Conservation (phyloP, 1,140 invertebrate species). For the Heliconius hermathena region DNA sequence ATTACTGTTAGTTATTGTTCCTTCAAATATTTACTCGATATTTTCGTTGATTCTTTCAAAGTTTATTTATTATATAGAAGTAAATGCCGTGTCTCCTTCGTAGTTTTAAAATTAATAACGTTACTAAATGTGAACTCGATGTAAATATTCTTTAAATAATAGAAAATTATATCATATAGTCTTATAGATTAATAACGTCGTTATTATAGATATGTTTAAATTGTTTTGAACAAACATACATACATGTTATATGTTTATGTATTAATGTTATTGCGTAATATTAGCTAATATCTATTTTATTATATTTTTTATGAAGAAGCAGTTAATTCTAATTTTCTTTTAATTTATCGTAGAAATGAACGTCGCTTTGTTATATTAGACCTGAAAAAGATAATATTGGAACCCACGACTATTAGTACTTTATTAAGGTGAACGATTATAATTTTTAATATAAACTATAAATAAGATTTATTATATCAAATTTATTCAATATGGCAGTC, state of each 20-base stretch:
- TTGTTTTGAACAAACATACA: slow-evolving; percentile 44
- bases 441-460: no score
- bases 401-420: no score
- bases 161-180: slow-evolving; percentile 35
- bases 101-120: slow-evolving; percentile 29
- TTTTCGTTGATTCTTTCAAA: slow-evolving; percentile 17
- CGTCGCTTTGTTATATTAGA: no score
- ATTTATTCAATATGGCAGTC: no score
- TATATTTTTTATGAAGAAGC: no score
- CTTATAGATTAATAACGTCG: slow-evolving; percentile 44
- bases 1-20: slow-evolving; percentile 37
- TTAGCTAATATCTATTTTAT: not conserved
- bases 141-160: slow-evolving; percentile 51
- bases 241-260: slow-evolving; percentile 18
- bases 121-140: slow-evolving; percentile 44
- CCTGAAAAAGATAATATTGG: no score
- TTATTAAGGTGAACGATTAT: no score
- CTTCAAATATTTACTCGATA: not conserved
- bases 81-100: slow-evolving; percentile 25
- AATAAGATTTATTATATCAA: no score
- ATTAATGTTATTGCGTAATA: slow-evolving; percentile 19
- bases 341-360: no score
- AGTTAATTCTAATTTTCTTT: no score
- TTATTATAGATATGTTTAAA: slow-evolving; percentile 40
- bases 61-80: slow-evolving; percentile 24